Evolutionary conservation across 2,113 vertebrate species (phyloP).

Genomic region (Ptychochromis oligacanthus): DNA sequence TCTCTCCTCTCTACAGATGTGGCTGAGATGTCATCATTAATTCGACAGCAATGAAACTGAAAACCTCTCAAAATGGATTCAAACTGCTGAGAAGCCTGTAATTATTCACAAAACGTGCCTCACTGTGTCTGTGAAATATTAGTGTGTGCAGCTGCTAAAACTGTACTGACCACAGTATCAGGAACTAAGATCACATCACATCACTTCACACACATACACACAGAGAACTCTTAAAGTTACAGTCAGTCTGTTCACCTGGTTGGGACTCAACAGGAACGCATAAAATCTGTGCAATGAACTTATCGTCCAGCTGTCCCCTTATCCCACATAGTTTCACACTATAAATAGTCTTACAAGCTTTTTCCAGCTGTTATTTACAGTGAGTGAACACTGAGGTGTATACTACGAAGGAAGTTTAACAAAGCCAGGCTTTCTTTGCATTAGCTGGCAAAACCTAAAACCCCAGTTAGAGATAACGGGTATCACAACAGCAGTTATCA

Average conservation of each 20-base stretch:
- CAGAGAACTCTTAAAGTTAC: conserved; percentile 65
- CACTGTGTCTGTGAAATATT: background rate
- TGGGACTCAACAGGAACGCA: background rate
- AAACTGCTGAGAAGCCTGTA: background rate
- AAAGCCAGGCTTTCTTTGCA: background rate
- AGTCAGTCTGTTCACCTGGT: conserved; percentile 44
- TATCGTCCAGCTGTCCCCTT: too few relatives aligned
- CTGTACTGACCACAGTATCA: conserved; percentile 53
- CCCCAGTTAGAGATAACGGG: too few relatives aligned
- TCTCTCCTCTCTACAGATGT: conserved; percentile 14
- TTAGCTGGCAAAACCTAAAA: background rate
- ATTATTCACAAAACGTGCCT: background rate
- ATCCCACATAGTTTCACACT: too few relatives aligned
- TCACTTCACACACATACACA: background rate
- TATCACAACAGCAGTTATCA: background rate
- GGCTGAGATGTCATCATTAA: background rate
- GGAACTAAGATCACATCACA: conserved; percentile 55
- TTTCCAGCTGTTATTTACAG: too few relatives aligned
- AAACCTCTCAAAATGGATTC: background rate
- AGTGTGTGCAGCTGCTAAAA: background rate
- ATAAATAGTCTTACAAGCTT: too few relatives aligned
- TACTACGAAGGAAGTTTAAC: background rate
- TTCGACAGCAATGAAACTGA: background rate
- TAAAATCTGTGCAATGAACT: background rate
- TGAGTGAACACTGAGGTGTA: background rate